These are phyloP conservation scores for Hipparchia sbordonii DNA, from an alignment of 2,888 invertebrate species.

Conservation along the genomic window DNA sequence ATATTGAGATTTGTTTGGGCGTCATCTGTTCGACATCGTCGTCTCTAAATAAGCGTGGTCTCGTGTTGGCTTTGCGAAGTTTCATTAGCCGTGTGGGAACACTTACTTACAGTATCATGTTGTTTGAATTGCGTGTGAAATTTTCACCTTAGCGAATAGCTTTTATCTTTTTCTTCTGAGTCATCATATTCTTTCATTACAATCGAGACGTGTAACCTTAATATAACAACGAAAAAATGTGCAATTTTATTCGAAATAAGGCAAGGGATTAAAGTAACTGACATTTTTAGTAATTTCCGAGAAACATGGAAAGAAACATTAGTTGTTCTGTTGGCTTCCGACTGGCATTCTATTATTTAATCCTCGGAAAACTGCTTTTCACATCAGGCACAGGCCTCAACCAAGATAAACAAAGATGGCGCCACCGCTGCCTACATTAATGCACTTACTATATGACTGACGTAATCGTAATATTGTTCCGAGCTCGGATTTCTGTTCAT, in stretches of 20 bases:
- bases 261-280: constrained; percentile 4
- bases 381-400: constrained; percentile 72
- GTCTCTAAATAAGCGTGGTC: constrained; percentile 72
- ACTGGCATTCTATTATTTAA: constrained; percentile 70
- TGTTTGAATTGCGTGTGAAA: constrained; percentile 65
- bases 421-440: constrained; percentile 64
- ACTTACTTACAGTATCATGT: constrained; percentile 70
- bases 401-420: constrained; percentile 66
- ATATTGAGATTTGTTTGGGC: constrained; percentile 81
- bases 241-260: not conserved
- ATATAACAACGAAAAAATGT: no score
- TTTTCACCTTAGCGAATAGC: constrained; percentile 35
- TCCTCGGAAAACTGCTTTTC: constrained; percentile 74
- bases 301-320: constrained; percentile 47
- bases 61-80: constrained; percentile 71
- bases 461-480: constrained; percentile 71
- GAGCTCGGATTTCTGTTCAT: constrained; percentile 60
- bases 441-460: constrained; percentile 72
- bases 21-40: constrained; percentile 78
- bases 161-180: not conserved
- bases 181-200: not conserved
- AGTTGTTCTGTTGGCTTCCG: constrained; percentile 55
- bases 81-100: constrained; percentile 75
- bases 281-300: constrained; percentile 31
- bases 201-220: not conserved